A percentile compares a stretch with the other conserved stretches of the same genome.
Conservation (phyloP, 2,113 vertebrate species). For the Agapornis roseicollis region DNA sequence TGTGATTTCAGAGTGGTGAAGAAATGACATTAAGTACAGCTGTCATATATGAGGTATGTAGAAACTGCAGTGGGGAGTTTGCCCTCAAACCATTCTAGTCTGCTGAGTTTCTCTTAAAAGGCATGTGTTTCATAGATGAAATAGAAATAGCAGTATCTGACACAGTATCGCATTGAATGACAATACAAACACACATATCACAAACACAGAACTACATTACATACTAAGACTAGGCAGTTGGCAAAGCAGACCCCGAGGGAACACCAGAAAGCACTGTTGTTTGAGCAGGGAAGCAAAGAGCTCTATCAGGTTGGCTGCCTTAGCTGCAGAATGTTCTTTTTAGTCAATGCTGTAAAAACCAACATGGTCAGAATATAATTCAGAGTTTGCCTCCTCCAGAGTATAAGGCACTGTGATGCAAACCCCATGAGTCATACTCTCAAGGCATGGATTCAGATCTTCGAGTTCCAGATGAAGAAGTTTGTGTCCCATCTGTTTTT, state of each 20-base stretch:
- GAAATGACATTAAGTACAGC: slow-evolving; percentile 23
- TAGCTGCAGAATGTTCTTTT: slow-evolving; percentile 21
- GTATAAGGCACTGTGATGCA: not conserved
- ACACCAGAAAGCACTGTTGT: slow-evolving; percentile 32
- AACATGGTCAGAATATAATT: slow-evolving; percentile 16
- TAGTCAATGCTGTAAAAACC: slow-evolving; percentile 20
- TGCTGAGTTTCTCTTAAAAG: slow-evolving; percentile 50
- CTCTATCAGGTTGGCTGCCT: slow-evolving; percentile 26
- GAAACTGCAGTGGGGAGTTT: slow-evolving; percentile 36
- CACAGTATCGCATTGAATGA: slow-evolving; percentile 7
- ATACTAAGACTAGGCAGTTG: slow-evolving; percentile 8
- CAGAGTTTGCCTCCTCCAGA: not conserved
- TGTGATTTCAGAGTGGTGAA: not conserved
- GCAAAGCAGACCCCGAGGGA: slow-evolving; percentile 51
- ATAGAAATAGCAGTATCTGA: slow-evolving; percentile 48
- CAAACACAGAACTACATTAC: slow-evolving; percentile 27
- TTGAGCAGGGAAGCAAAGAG: slow-evolving; percentile 48
- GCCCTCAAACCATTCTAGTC: slow-evolving; percentile 50
- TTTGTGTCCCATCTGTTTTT: slow-evolving; percentile 33
- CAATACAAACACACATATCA: slow-evolving; percentile 57
- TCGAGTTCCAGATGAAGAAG: slow-evolving; percentile 5
- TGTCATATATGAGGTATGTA: slow-evolving; percentile 3
- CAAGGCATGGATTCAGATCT: slow-evolving; percentile 7
- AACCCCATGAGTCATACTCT: slow-evolving; percentile 5
- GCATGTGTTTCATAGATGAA: slow-evolving; percentile 33